Conservation (phyloP, 2,113 vertebrate species). For the Sapayoa aenigma region DNA sequence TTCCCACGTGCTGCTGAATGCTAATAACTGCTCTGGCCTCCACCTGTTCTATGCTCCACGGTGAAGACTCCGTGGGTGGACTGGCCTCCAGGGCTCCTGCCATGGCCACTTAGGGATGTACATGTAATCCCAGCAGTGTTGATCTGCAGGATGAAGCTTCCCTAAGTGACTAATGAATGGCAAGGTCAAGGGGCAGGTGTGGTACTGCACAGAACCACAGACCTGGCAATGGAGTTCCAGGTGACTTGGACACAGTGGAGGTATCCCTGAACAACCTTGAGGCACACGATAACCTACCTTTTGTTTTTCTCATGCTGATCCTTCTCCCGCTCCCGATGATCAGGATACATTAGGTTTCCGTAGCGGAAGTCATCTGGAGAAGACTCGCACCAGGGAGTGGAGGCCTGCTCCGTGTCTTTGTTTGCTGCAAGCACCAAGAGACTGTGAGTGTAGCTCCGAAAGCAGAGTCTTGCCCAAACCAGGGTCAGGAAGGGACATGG, state of each 20-base stretch:
- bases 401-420: slow-evolving; percentile 81
- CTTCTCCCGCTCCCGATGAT: slow-evolving; percentile 89
- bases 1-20: background rate
- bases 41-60: background rate
- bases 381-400: slow-evolving; percentile 86
- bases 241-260: background rate
- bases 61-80: background rate
- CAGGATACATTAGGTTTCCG: slow-evolving; percentile 78
- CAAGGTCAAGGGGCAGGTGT: background rate
- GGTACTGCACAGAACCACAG: background rate
- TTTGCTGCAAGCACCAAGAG: slow-evolving; percentile 65
- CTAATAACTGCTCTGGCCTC: background rate
- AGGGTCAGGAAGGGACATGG: background rate
- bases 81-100: background rate
- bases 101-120: accelerated
- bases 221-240: background rate
- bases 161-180: background rate
- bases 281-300: slow-evolving; percentile 68
- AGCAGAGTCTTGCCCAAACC: background rate
- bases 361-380: slow-evolving; percentile 92
- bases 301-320: slow-evolving; percentile 98
- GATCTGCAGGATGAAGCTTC: background rate
- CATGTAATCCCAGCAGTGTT: background rate
- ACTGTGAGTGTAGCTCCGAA: background rate
- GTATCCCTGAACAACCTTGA: accelerated